phyloP scores from a whole-genome alignment of 2,888 invertebrate genomes.

The Cryptocheilus praepositus region DNA sequence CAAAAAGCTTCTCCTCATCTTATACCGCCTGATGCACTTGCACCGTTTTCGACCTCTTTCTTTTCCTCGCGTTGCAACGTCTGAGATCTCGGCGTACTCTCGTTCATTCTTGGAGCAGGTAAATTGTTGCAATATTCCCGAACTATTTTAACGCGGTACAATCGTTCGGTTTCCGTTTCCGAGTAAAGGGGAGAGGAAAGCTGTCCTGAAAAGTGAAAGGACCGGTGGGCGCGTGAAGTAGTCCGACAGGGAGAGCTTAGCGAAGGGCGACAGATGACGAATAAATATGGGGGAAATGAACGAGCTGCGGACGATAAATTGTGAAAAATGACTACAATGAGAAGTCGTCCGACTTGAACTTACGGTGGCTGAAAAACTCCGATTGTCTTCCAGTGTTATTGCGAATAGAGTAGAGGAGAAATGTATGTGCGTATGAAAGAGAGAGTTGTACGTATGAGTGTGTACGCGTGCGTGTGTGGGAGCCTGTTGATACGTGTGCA shows the following conservation, averaged over 20 bases:
- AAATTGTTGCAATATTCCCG: conserved; percentile 71
- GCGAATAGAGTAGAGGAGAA: conserved; percentile 13
- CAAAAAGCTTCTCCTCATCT: conserved; percentile 4
- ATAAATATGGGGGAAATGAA: neutral
- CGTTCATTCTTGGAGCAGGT: conserved; percentile 57
- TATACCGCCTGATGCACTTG: neutral
- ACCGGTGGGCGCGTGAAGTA: conserved; percentile 19
- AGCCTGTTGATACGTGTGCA: neutral
- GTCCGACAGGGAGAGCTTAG: conserved; percentile 5
- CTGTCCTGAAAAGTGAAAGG: conserved; percentile 40
- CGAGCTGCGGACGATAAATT: neutral
- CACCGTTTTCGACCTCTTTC: neutral
- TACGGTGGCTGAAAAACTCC: conserved; percentile 46
- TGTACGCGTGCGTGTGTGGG: conserved; percentile 21
- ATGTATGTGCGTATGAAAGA: neutral
- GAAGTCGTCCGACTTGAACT: conserved; percentile 39
- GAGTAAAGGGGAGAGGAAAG: conserved; percentile 30
- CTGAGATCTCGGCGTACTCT: neutral
- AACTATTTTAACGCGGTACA: conserved; percentile 42
- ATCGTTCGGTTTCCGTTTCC: conserved; percentile 33
- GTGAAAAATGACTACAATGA: conserved; percentile 32
- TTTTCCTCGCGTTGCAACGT: neutral
- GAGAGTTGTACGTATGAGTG: conserved; percentile 34
- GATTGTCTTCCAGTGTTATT: conserved; percentile 61
- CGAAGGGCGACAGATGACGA: neutral